Percentiles rank a stretch among this genome's conserved stretches.
Conservation (phyloP, 2,888 invertebrate genomes). For the Cheilosia soror region DNA sequence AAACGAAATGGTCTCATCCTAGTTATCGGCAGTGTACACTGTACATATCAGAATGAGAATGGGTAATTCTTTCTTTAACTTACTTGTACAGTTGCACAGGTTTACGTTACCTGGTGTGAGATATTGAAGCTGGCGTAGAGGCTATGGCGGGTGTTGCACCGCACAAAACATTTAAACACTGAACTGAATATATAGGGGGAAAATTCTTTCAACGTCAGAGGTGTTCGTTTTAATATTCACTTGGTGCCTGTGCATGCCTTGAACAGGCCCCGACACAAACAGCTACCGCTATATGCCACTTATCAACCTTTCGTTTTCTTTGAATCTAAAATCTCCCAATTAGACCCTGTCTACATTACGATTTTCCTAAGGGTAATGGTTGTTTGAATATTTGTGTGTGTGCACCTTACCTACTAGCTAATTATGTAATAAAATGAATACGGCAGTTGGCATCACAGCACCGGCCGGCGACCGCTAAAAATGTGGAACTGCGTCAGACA, state of each 20-base stretch:
- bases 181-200: neutral
- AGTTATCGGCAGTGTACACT: no score
- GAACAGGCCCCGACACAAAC: conserved; percentile 20
- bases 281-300: conserved; percentile 33
- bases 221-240: conserved; percentile 55
- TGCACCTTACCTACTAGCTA: conserved; percentile 42
- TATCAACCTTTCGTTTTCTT: conserved; percentile 54
- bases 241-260: conserved; percentile 16
- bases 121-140: conserved; percentile 50
- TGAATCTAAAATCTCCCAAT: conserved; percentile 66
- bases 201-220: conserved; percentile 36
- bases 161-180: conserved; percentile 10
- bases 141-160: conserved; percentile 22
- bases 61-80: conserved; percentile 42
- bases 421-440: conserved; percentile 65
- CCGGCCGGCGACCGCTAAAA: conserved; percentile 24
- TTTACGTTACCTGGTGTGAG: conserved; percentile 5
- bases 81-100: neutral
- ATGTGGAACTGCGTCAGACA: conserved; percentile 15
- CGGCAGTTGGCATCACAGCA: neutral
- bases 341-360: conserved; percentile 48
- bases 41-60: conserved; percentile 46
- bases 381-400: conserved; percentile 39
- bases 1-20: no score
- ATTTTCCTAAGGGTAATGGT: conserved; percentile 60